These are phyloP conservation scores for Chionomys nivalis DNA, from an alignment of 2,113 vertebrate genomes.

Conservation along the genomic window DNA sequence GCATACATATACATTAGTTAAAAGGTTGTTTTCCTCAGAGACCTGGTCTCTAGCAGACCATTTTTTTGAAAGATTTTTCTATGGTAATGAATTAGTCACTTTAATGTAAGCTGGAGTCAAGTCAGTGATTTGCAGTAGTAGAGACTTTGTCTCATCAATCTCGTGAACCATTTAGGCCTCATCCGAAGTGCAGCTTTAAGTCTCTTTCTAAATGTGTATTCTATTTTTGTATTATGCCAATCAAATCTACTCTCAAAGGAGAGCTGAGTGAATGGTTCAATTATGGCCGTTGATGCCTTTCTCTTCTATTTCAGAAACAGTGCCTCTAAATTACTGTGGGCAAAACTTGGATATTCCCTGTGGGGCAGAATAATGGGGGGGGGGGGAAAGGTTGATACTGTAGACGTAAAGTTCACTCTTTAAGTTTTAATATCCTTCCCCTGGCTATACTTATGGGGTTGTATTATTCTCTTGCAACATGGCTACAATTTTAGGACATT, in stretches of 20 bases:
- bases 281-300: constrained; percentile 73
- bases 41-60: not conserved
- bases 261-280: constrained; percentile 74
- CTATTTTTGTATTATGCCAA: constrained; percentile 82
- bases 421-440: constrained; percentile 66
- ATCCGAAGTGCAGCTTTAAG: constrained; percentile 76
- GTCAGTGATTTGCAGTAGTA: constrained; percentile 72
- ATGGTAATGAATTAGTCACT: constrained; percentile 69
- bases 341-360: constrained; percentile 71
- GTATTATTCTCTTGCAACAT: constrained; percentile 39
- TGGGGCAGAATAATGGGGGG: constrained; percentile 59
- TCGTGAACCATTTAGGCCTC: constrained; percentile 74
- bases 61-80: constrained; percentile 61
- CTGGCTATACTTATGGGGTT: not conserved
- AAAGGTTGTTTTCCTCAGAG: constrained; percentile 11
- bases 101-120: constrained; percentile 71
- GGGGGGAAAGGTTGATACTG: not conserved
- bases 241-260: constrained; percentile 79
- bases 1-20: not conserved
- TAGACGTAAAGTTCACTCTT: constrained; percentile 56
- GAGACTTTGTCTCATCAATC: constrained; percentile 76
- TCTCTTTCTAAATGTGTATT: constrained; percentile 77
- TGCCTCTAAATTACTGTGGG: constrained; percentile 78
- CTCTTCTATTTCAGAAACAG: constrained; percentile 71
- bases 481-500: not conserved